Evolutionary conservation across 2,113 vertebrate genomes (phyloP).

Genomic region (Callionymus lyra): DNA sequence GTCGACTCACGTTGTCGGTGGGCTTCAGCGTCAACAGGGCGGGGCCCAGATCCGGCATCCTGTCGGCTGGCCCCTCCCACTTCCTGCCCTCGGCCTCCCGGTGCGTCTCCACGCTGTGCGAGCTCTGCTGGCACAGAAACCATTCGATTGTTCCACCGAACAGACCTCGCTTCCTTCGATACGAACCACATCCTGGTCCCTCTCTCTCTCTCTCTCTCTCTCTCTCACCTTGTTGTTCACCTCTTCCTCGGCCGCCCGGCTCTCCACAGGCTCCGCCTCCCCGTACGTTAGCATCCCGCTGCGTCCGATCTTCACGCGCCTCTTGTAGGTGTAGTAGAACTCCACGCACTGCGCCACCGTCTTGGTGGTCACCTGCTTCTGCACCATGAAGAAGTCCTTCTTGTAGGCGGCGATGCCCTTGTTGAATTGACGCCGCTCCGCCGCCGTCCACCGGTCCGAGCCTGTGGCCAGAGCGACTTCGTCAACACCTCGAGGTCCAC

Average conservation of each 20-base stretch:
- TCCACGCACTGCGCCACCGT: conserved; percentile 94
- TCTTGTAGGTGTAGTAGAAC: conserved; percentile 97
- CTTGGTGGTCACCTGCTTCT: conserved; percentile 94
- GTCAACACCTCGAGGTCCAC: conserved; percentile 1
- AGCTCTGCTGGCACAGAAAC: conserved; percentile 37
- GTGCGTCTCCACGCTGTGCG: conserved; percentile 52
- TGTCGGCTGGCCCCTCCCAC: conserved; percentile 72
- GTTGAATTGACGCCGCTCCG: conserved; percentile 88
- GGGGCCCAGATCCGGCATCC: conserved; percentile 55
- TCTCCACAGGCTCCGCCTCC: conserved; percentile 68
- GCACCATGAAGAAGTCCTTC: conserved; percentile 97
- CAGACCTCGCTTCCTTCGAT: neutral
- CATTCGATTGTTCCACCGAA: neutral
- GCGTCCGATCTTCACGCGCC: conserved; percentile 90
- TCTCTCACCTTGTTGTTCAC: conserved; percentile 75
- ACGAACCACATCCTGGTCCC: neutral
- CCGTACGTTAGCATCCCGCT: conserved; percentile 85
- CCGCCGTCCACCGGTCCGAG: conserved; percentile 85
- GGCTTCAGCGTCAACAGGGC: conserved; percentile 62
- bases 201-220: neutral
- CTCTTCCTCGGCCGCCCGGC: conserved; percentile 74
- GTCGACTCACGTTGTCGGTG: conserved; percentile 69
- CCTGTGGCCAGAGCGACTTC: conserved; percentile 67
- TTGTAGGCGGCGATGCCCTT: conserved; percentile 89
- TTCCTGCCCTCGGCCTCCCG: conserved; percentile 67